Evolutionary conservation across 2,888 invertebrate genomes (phyloP).

Genomic region (Dusona sp.): DNA sequence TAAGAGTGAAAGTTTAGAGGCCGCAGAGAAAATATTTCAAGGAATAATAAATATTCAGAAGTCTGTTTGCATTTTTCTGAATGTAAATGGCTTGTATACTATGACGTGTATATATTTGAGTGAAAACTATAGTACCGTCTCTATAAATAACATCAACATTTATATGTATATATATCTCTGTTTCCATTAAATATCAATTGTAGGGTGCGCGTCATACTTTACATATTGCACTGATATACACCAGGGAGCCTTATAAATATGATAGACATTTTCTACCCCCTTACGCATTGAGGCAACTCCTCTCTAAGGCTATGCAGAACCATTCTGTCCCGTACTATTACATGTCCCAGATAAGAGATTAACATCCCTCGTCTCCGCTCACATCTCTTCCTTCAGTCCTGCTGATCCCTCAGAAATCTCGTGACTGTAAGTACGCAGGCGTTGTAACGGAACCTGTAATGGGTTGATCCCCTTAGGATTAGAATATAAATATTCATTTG

Average conservation of each 20-base stretch:
- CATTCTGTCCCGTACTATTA: conserved; percentile 37
- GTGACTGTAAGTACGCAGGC: conserved; percentile 31
- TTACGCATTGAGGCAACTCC: not conserved
- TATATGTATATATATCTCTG: conserved; percentile 23
- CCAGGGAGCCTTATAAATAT: conserved; percentile 61
- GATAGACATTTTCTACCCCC: conserved; percentile 59
- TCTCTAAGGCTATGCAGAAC: not conserved
- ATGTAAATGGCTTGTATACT: conserved; percentile 49
- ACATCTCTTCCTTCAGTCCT: not conserved
- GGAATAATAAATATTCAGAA: conserved; percentile 44
- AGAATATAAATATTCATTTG: conserved; percentile 59
- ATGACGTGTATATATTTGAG: conserved; percentile 12
- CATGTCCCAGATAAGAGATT: conserved; percentile 41
- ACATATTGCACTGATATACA: conserved; percentile 58
- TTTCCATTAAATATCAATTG: conserved; percentile 63
- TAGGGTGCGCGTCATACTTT: conserved; percentile 24
- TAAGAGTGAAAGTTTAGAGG: not conserved
- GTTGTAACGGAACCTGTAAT: conserved; percentile 40
- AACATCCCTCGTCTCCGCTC: not conserved
- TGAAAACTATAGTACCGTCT: not conserved
- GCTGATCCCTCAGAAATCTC: conserved; percentile 37
- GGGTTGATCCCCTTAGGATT: conserved; percentile 42
- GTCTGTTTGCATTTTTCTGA: conserved; percentile 29
- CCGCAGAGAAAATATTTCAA: not conserved
- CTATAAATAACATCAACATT: not conserved